phyloP scores from a whole-genome alignment of 30 jellyfish, hydroid and myxozoan species.

The Clytia hemisphaerica region DNA sequence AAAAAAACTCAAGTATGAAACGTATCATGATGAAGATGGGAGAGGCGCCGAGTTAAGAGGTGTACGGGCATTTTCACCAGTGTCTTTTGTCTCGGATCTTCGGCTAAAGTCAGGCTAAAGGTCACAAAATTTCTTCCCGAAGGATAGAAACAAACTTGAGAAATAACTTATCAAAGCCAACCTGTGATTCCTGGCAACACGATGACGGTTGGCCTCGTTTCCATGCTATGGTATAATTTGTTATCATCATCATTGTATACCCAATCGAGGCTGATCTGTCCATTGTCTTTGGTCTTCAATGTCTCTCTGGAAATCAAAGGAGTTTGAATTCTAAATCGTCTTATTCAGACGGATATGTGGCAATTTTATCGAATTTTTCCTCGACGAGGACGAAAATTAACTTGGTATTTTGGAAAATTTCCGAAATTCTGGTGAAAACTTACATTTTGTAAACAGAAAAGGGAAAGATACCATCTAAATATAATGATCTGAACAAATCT shows the following conservation, averaged over 20 bases:
- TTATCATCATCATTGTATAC: constrained; percentile 53
- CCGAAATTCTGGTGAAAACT: not conserved
- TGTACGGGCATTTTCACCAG: not conserved
- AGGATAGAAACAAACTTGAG: not conserved
- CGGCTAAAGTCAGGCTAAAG: not conserved
- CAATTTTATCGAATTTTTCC: not conserved
- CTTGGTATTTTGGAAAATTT: not conserved
- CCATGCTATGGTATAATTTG: constrained; percentile 42
- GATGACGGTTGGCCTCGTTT: constrained; percentile 64
- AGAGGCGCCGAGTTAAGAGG: too few species aligned
- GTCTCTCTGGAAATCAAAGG: constrained; percentile 47
- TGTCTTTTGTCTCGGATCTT: not conserved
- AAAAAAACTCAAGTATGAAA: not conserved
- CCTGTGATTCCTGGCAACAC: constrained; percentile 91
- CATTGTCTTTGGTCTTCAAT: constrained; percentile 79
- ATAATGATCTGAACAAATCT: too few species aligned
- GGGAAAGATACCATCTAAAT: too few species aligned
- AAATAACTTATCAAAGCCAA: not conserved
- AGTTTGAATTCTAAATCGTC: not conserved
- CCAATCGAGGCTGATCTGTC: constrained; percentile 76
- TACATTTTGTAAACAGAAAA: not conserved
- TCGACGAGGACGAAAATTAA: not conserved
- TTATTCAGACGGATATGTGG: constrained; percentile 17
- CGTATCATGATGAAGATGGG: too few species aligned
- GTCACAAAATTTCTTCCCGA: too few species aligned